Conservation (phyloP, 2,888 invertebrate genomes). For the Bombyx huttoni region DNA sequence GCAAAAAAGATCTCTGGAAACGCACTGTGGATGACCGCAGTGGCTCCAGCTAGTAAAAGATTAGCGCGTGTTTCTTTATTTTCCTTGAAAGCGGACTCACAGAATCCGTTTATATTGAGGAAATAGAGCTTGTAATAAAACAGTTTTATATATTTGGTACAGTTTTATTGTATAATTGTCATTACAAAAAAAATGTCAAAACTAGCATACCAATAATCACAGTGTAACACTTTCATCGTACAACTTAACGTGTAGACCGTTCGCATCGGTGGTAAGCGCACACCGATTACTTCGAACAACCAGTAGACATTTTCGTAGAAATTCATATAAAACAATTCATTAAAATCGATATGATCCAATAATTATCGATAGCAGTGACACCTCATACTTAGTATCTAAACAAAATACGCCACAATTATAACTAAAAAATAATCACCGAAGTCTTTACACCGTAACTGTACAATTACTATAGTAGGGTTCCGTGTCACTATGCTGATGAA, state of each 20-base stretch:
- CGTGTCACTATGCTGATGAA: not conserved
- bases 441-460: not conserved
- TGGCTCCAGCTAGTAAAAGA: too few relatives aligned
- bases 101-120: too few relatives aligned
- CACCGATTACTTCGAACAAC: not conserved
- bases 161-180: slow-evolving; percentile 67
- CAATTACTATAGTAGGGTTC: not conserved
- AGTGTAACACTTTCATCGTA: slow-evolving; percentile 52
- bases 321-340: not conserved
- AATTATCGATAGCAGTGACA: not conserved
- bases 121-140: slow-evolving; percentile 10
- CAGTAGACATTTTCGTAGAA: not conserved
- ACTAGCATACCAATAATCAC: slow-evolving; percentile 69
- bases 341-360: not conserved
- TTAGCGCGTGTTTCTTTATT: too few relatives aligned
- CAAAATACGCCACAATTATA: not conserved
- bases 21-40: too few relatives aligned
- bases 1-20: too few relatives aligned
- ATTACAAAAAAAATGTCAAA: slow-evolving; percentile 67
- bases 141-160: slow-evolving; percentile 46
- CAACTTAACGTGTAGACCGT: not conserved
- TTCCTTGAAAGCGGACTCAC: too few relatives aligned
- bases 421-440: not conserved
- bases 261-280: not conserved
- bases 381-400: not conserved